phyloP scores from a whole-genome alignment of 2,113 vertebrate species.

The Vulpes vulpes region DNA sequence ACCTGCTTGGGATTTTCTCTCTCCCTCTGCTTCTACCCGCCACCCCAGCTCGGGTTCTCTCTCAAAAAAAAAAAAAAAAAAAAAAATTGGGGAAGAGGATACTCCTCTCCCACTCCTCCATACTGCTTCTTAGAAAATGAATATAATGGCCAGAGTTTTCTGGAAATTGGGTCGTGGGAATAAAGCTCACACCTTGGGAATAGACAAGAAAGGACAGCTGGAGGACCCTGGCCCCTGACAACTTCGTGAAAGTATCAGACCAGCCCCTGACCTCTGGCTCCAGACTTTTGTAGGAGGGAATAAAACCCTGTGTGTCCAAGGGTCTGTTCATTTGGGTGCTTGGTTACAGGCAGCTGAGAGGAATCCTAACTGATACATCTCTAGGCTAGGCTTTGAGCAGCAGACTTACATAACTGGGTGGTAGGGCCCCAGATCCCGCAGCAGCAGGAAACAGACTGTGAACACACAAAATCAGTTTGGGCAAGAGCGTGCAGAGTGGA shows the following conservation, averaged over 20 bases:
- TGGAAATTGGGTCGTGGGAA: not conserved
- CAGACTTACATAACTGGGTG: not conserved
- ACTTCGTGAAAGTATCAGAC: not conserved
- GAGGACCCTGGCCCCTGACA: not conserved
- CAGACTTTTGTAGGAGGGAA: not conserved
- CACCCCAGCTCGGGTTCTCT: rapidly evolving
- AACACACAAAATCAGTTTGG: not conserved
- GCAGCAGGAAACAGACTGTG: not conserved
- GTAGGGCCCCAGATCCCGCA: not conserved
- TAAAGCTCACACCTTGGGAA: not conserved
- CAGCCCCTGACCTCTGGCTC: not conserved
- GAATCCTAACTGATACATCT: not conserved
- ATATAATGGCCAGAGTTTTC: not conserved
- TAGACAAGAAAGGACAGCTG: not conserved
- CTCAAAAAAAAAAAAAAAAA: not conserved
- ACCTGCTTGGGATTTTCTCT: not conserved
- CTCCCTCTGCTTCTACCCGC: not conserved
- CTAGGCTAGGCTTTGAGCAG: not conserved
- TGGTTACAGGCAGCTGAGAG: not conserved
- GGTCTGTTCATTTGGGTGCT: not conserved
- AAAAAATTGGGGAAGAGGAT: not conserved
- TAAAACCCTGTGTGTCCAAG: not conserved
- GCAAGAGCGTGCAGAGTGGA: not conserved
- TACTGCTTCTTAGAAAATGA: not conserved
- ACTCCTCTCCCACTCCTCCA: not conserved